Evolutionary conservation across 2,113 vertebrate species (phyloP).

Genomic region (Onychorhynchus coronatus): DNA sequence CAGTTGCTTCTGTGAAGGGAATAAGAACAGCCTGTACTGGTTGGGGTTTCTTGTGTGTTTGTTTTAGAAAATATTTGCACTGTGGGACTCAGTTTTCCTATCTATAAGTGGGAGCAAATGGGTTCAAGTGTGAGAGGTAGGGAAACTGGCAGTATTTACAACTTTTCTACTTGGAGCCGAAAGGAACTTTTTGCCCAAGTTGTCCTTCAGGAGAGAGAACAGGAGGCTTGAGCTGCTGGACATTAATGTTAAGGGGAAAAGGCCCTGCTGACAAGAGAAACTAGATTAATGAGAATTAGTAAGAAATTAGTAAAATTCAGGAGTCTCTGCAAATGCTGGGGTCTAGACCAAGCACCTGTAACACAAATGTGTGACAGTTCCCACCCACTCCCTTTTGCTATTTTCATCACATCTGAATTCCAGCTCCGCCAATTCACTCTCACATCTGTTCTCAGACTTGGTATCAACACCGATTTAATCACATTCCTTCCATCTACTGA

Average conservation of each 20-base stretch:
- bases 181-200: background rate
- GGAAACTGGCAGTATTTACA: background rate
- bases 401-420: conserved; percentile 47
- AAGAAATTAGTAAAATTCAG: background rate
- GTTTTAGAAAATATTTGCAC: background rate
- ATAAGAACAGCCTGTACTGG: background rate
- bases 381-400: conserved; percentile 37
- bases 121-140: background rate
- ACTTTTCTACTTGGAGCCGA: background rate
- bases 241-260: background rate
- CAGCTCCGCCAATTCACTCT: conserved; percentile 35
- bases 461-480: conserved; percentile 22
- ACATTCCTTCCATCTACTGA: conserved; percentile 42
- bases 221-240: background rate
- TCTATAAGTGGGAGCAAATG: background rate
- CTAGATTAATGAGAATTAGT: background rate
- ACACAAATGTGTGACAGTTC: conserved; percentile 23
- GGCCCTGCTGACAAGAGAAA: background rate
- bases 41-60: background rate
- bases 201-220: background rate
- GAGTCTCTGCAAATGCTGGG: background rate
- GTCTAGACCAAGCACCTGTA: conserved; percentile 54
- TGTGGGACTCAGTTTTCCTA: background rate
- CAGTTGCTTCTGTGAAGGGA: background rate
- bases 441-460: conserved; percentile 49